These are phyloP conservation scores for Cyanoramphus novaezelandiae DNA, from an alignment of 2,113 vertebrate genomes.

Conservation along the genomic window DNA sequence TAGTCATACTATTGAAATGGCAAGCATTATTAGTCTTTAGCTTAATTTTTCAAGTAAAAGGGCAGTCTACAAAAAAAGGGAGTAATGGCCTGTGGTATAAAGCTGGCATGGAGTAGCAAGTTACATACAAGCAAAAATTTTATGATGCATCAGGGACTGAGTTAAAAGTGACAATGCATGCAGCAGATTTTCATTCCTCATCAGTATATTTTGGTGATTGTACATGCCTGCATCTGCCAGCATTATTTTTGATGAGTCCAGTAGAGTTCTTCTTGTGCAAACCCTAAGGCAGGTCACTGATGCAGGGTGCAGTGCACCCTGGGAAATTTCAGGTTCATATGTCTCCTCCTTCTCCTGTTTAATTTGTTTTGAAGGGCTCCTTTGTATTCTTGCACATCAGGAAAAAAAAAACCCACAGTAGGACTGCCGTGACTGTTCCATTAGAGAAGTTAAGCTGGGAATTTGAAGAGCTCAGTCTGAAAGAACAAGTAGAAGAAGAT, in stretches of 20 bases:
- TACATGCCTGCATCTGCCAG: background rate
- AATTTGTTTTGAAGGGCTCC: background rate
- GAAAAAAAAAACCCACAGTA: background rate
- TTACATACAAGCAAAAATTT: background rate
- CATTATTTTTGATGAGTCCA: background rate
- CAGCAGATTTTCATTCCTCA: background rate
- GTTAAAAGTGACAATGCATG: background rate
- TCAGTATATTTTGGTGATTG: background rate
- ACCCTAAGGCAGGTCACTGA: background rate
- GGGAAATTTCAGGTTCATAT: background rate
- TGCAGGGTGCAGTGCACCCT: background rate
- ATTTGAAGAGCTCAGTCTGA: background rate
- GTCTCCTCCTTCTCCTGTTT: background rate
- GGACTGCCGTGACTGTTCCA: background rate
- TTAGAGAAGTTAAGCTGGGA: background rate
- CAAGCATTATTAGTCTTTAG: background rate
- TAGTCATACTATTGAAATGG: background rate
- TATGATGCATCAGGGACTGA: background rate
- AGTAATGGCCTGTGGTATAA: background rate
- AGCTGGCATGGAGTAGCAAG: background rate
- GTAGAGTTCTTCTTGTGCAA: background rate
- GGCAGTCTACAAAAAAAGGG: background rate
- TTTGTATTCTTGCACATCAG: background rate
- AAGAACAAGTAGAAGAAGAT: background rate
- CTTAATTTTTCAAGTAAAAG: conserved; percentile 18